phyloP scores from a whole-genome alignment of 2,113 vertebrate genomes.

The Phaethornis superciliosus region DNA sequence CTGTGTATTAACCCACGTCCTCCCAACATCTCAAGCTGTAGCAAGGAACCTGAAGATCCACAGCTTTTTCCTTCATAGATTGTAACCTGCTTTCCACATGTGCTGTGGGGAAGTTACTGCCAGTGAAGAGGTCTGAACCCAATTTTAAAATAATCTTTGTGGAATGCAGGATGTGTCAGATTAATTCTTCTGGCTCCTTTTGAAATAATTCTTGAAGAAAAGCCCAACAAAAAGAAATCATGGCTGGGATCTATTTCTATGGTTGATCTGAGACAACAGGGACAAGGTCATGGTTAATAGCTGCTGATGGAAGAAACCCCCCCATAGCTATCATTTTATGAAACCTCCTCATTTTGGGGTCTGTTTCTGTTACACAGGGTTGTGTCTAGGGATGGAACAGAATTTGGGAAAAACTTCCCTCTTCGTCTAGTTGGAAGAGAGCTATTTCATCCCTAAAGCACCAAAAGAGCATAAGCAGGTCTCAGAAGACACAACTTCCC shows the following conservation, averaged over 20 bases:
- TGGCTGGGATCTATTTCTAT: rapidly evolving
- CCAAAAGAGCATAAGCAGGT: not conserved
- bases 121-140: not conserved
- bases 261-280: not conserved
- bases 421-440: not conserved
- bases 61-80: rapidly evolving
- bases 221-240: not conserved
- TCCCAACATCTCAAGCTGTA: not conserved
- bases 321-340: not conserved
- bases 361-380: not conserved
- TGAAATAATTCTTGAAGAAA: not conserved
- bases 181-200: not conserved
- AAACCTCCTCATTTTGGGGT: not conserved
- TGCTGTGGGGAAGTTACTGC: too few relatives aligned
- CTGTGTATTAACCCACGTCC: rapidly evolving
- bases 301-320: not conserved
- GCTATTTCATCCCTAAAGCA: not conserved
- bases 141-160: not conserved
- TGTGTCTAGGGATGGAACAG: not conserved
- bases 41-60: not conserved
- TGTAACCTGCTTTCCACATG: not conserved
- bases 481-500: not conserved
- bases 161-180: not conserved
- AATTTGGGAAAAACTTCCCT: not conserved
- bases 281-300: rapidly evolving